Conservation (phyloP, 2,797 vertebrate species). For the Falco berigora region DNA sequence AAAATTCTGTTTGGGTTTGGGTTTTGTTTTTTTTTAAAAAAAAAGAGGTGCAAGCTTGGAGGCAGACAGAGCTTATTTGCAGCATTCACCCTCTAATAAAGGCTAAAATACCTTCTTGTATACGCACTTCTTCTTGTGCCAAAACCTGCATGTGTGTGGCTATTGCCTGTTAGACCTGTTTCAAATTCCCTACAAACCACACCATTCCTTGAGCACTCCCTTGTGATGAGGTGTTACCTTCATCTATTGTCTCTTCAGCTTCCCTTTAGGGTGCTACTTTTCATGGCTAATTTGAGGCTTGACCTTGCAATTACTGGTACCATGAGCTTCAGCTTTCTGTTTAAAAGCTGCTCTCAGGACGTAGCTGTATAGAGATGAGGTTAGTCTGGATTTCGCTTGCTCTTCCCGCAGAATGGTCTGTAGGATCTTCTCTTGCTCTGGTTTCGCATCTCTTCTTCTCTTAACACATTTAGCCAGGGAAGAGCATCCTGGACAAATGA, state of each 20-base stretch:
- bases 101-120: not conserved
- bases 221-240: not conserved
- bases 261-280: not conserved
- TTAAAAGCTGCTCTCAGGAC: not conserved
- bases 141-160: not conserved
- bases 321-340: not conserved
- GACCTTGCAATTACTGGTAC: not conserved
- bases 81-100: not conserved
- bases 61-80: not conserved
- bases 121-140: too few species aligned
- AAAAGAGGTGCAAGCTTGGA: not conserved
- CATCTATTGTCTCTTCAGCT: not conserved
- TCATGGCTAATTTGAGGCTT: not conserved
- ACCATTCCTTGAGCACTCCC: not conserved
- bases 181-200: not conserved
- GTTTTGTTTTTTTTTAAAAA: not conserved
- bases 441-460: not conserved
- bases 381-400: not conserved
- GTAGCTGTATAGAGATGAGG: not conserved
- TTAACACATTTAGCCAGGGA: not conserved
- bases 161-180: not conserved
- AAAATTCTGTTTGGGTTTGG: not conserved
- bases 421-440: fast-evolving
- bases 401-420: not conserved
- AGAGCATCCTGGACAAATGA: not conserved